Base-by-base conservation (phyloP, 2,113 vertebrate genomes). In the Hemicordylus capensis region DNA sequence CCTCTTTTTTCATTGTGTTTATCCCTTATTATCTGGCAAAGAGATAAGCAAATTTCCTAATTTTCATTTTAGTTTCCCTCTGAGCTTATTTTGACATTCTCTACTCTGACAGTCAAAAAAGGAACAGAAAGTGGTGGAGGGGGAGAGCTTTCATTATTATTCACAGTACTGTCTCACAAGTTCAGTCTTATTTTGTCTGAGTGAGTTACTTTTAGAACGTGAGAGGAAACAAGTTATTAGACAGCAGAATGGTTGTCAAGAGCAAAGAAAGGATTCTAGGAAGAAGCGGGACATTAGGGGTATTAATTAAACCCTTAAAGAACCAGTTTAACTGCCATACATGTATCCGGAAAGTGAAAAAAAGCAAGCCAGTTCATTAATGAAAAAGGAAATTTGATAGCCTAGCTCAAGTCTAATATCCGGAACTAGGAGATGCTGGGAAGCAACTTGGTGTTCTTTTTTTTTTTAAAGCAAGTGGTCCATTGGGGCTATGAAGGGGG, bases 141-240 rank as follows among this genome's bases (percentile, higher is more conserved):
- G 6, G 51, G 51, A 14, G 51, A 7, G 70, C 64, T 92, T 91
- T 95, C 86, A 94, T 93, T 94, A 81, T 89, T 93, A 94, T 95
- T 94, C 93, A 92, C 91, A 85, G 74, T 61, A 84, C 87, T 88
- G 81, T 87, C 88, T 90, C 90, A 75, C 88, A 83, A 42, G 84
- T 73, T 74, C 56, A 83, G 42, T 42, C 28, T 83, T 73, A 73
- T 83, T 83, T 73, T 82, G 79, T 83, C 56, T 83, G 19, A 46
- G 37, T 56, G 39, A 61, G 69, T 48, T 46, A 74, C 56, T 83
- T 83, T 83, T 74, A 61, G 42, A 34, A 34, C 28, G 64, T 0
- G 76, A 64, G 84, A 90, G 91, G 94, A 92, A 93, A 90, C 66
- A 83, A 92, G 86, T 61, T 89, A 64, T 84, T 81, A 90, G 80